phyloP scores from a whole-genome alignment of 2,888 invertebrate genomes.

The Apodemia zela region DNA sequence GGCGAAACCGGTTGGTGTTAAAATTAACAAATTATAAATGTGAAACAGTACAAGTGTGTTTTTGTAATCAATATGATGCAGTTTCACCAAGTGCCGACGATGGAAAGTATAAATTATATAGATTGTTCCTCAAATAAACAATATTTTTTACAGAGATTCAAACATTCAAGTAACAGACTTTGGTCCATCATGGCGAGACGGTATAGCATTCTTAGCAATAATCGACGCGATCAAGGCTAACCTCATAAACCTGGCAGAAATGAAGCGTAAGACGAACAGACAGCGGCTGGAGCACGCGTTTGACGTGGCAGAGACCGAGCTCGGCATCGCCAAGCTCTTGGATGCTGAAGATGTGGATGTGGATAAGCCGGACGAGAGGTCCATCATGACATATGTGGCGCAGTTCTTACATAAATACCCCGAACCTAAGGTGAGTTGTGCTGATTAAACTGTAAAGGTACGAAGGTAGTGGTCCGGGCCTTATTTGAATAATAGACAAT shows the following conservation, averaged over 20 bases:
- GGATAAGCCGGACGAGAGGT: slow-evolving; percentile 96
- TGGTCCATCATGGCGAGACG: slow-evolving; percentile 97
- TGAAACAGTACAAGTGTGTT: too few species aligned
- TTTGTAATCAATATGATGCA: too few species aligned
- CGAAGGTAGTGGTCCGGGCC: too few species aligned
- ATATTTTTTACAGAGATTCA: slow-evolving; percentile 82
- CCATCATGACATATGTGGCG: slow-evolving; percentile 99
- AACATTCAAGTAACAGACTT: slow-evolving; percentile 96
- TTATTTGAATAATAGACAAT: too few species aligned
- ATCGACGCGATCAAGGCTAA: slow-evolving; percentile 97
- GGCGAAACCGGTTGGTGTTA: too few species aligned
- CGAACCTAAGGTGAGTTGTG: slow-evolving; percentile 84
- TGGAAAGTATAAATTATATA: too few species aligned
- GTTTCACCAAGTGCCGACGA: too few species aligned
- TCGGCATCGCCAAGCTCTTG: slow-evolving; percentile 94
- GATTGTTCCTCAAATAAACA: background rate
- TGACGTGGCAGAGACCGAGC: slow-evolving; percentile 92
- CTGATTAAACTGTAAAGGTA: too few species aligned
- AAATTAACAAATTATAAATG: too few species aligned
- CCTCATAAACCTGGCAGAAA: slow-evolving; percentile 91
- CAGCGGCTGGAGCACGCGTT: slow-evolving; percentile 95
- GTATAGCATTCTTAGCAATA: slow-evolving; percentile 96
- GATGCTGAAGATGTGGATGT: slow-evolving; percentile 98
- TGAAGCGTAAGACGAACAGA: slow-evolving; percentile 87
- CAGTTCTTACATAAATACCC: slow-evolving; percentile 98